Conservation (phyloP, 53 echinoderm and acorn worm species). For the Temnopleurus reevesii region DNA sequence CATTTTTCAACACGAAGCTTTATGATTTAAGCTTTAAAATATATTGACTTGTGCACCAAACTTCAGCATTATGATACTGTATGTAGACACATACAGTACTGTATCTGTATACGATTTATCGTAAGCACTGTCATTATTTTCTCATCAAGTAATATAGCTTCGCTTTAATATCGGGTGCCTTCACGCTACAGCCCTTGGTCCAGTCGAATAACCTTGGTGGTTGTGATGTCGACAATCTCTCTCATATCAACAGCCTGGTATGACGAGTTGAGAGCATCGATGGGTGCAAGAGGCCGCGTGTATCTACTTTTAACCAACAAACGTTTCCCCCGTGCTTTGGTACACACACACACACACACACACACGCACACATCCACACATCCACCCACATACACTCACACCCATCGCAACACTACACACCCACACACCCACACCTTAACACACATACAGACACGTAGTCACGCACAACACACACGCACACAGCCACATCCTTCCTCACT, state of each 20-base stretch:
- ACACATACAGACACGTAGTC: not conserved
- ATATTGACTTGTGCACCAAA: too few species aligned
- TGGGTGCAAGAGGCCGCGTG: slow-evolving; percentile 13
- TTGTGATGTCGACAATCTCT: slow-evolving; percentile 28
- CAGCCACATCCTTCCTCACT: not conserved
- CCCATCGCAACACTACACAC: not conserved
- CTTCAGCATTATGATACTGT: too few species aligned
- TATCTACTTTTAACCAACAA: slow-evolving; percentile 5
- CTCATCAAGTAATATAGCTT: not conserved
- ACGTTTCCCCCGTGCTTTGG: too few species aligned
- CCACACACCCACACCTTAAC: not conserved
- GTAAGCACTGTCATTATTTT: not conserved
- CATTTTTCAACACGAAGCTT: too few species aligned
- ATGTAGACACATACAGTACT: too few species aligned
- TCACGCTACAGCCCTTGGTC: not conserved
- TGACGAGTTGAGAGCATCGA: slow-evolving; percentile 21
- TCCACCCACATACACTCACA: not conserved
- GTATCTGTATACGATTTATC: too few species aligned
- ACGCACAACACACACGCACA: not conserved
- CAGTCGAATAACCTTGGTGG: slow-evolving; percentile 26
- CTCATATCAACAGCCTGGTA: slow-evolving; percentile 18
- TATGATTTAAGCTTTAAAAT: too few species aligned
- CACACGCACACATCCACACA: not conserved
- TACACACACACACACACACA: not conserved
- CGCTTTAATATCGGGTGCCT: slow-evolving; percentile 8